Percentiles rank a stretch among this genome's conserved stretches.
Conservation (phyloP, 2,888 invertebrate genomes). For the Mythimna impura region DNA sequence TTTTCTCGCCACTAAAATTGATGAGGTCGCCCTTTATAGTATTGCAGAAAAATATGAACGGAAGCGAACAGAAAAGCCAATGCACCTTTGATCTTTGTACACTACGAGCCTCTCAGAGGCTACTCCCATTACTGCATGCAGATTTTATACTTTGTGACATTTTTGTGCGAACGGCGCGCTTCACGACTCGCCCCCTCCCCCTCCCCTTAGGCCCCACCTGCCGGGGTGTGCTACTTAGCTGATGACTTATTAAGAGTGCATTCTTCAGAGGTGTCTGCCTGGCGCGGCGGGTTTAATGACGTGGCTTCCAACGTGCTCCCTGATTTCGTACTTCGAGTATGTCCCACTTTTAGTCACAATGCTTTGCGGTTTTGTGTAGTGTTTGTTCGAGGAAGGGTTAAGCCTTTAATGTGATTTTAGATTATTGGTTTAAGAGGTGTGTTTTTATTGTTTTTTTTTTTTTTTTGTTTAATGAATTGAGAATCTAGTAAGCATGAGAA, state of each 20-base stretch:
- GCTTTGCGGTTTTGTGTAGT: conserved; percentile 60
- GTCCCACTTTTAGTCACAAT: conserved; percentile 82
- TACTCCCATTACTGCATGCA: conserved; percentile 88
- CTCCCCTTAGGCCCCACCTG: conserved; percentile 27
- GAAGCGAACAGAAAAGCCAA: conserved; percentile 73
- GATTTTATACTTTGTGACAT: conserved; percentile 90
- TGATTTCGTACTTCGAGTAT: conserved; percentile 81
- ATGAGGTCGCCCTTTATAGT: conserved; percentile 47
- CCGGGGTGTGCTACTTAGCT: conserved; percentile 86
- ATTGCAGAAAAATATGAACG: conserved; percentile 66
- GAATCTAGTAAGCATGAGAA: not conserved
- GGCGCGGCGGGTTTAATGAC: conserved; percentile 88
- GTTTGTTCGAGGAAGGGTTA: conserved; percentile 45
- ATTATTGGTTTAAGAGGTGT: not conserved
- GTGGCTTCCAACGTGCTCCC: conserved; percentile 76
- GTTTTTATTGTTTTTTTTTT: not conserved
- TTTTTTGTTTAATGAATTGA: not conserved
- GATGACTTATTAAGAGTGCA: conserved; percentile 90
- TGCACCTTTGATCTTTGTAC: conserved; percentile 83
- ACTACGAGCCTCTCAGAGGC: conserved; percentile 83
- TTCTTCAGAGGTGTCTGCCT: conserved; percentile 90
- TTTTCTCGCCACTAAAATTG: conserved; percentile 24
- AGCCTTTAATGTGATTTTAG: conserved; percentile 36
- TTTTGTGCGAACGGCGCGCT: conserved; percentile 84
- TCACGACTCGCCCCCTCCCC: conserved; percentile 54